A percentile compares a stretch with the other conserved stretches of the same genome.
phyloP scores from a whole-genome alignment of 2,113 vertebrate species.

The Prietella phreatophila region DNA sequence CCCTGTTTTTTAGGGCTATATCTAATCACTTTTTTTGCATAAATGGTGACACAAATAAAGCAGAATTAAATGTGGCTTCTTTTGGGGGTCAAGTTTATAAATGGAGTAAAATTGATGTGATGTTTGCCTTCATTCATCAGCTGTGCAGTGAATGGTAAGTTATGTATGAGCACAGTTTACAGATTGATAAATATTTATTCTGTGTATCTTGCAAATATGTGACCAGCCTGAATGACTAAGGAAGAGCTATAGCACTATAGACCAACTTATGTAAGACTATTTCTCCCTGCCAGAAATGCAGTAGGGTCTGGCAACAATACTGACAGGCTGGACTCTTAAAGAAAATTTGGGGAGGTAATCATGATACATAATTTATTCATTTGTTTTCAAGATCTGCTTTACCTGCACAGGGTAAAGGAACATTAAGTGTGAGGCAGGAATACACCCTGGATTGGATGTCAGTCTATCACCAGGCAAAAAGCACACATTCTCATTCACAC shows the following conservation, averaged over 20 bases:
- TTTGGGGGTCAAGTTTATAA: background rate
- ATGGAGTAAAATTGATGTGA: background rate
- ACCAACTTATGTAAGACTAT: background rate
- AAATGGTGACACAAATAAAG: constrained; percentile 68
- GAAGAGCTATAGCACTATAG: background rate
- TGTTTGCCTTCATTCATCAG: background rate
- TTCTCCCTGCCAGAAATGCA: background rate
- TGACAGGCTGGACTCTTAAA: background rate
- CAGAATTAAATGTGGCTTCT: constrained; percentile 60
- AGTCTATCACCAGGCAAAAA: background rate
- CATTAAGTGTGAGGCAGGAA: background rate
- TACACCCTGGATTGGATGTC: background rate
- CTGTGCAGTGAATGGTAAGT: background rate
- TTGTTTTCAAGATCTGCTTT: background rate
- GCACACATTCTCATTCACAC: background rate
- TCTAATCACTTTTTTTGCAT: constrained; percentile 71
- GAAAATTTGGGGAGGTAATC: background rate
- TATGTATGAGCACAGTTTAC: background rate
- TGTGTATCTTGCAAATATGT: background rate
- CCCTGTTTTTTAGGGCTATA: constrained; percentile 66
- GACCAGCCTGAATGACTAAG: background rate
- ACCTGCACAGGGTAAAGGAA: background rate
- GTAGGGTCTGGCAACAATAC: background rate
- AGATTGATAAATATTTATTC: background rate
- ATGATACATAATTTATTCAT: background rate